Conservation (phyloP, 2,113 vertebrate genomes). For the Brevimyrus niger region DNA sequence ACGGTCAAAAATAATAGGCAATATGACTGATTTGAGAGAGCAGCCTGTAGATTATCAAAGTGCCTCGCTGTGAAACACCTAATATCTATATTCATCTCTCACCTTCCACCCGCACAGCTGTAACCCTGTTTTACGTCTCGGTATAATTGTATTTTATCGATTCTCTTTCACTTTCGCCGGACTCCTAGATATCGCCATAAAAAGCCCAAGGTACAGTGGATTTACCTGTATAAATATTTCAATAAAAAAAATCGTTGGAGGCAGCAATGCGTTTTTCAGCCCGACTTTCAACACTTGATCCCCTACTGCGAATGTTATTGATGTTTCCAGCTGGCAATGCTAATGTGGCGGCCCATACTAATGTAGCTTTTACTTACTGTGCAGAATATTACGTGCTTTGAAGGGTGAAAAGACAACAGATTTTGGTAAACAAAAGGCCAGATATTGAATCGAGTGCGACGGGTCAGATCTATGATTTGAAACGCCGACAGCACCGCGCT, state of each 20-base stretch:
- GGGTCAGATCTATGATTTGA: slow-evolving; percentile 10
- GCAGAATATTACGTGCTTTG: not conserved
- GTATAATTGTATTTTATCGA: slow-evolving; percentile 61
- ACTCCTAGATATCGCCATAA: slow-evolving; percentile 47
- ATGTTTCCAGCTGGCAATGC: slow-evolving; percentile 25
- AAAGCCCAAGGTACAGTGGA: slow-evolving; percentile 45
- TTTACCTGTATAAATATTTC: slow-evolving; percentile 57
- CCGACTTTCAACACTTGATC: slow-evolving; percentile 38
- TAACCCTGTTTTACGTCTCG: slow-evolving; percentile 35
- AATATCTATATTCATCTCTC: slow-evolving; percentile 31
- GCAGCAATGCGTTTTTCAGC: slow-evolving; percentile 37
- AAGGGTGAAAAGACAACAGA: slow-evolving; percentile 14
- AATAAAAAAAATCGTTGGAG: slow-evolving; percentile 40
- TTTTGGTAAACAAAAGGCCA: slow-evolving; percentile 10
- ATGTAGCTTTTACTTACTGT: slow-evolving; percentile 26
- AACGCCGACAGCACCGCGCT: not conserved
- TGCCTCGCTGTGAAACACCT: not conserved
- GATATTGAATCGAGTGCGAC: not conserved
- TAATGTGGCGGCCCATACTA: slow-evolving; percentile 36
- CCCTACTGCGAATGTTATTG: slow-evolving; percentile 33
- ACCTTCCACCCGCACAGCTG: slow-evolving; percentile 42
- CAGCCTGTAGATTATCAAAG: not conserved
- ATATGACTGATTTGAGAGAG: not conserved
- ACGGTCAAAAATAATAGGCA: not conserved
- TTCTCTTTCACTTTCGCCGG: slow-evolving; percentile 41